A percentile compares a stretch with the other conserved stretches of the same genome.
Conservation (phyloP, 2,113 vertebrate genomes). For the Leucopternis melanops region DNA sequence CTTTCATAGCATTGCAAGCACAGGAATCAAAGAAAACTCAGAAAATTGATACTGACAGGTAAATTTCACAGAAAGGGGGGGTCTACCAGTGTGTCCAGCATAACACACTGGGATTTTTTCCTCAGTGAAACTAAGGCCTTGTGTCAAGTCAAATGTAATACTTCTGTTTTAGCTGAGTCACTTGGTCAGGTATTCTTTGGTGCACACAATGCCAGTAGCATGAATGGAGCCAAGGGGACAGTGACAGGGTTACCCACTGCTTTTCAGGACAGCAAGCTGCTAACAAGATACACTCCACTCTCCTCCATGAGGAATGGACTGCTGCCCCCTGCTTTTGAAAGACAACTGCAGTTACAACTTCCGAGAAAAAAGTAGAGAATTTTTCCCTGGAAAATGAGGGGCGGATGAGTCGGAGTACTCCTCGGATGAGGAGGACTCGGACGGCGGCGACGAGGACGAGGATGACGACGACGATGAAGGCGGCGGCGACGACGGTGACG, state of each 20-base stretch:
- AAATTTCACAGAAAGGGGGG: not conserved
- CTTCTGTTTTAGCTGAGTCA: not conserved
- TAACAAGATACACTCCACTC: not conserved
- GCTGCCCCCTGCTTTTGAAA: not conserved
- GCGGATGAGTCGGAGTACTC: too few relatives aligned
- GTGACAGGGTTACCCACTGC: not conserved
- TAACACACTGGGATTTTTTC: not conserved
- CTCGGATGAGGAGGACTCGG: too few relatives aligned
- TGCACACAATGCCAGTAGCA: not conserved
- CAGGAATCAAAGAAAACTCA: not conserved
- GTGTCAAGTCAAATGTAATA: not conserved
- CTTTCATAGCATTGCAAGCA: not conserved
- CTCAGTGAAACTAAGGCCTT: not conserved
- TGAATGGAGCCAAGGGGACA: not conserved
- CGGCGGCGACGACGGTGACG: too few relatives aligned
- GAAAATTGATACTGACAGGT: not conserved
- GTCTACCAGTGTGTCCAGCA: not conserved
- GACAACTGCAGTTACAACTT: not conserved
- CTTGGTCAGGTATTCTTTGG: not conserved
- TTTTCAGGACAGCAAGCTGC: not conserved
- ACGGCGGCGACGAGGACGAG: too few relatives aligned
- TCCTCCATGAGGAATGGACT: not conserved
- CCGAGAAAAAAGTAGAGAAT: not conserved
- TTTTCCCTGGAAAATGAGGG: not conserved
- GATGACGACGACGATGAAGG: too few relatives aligned